Evolutionary conservation across 2,797 vertebrate genomes (phyloP).

Genomic region (Coregonus suidteri): DNA sequence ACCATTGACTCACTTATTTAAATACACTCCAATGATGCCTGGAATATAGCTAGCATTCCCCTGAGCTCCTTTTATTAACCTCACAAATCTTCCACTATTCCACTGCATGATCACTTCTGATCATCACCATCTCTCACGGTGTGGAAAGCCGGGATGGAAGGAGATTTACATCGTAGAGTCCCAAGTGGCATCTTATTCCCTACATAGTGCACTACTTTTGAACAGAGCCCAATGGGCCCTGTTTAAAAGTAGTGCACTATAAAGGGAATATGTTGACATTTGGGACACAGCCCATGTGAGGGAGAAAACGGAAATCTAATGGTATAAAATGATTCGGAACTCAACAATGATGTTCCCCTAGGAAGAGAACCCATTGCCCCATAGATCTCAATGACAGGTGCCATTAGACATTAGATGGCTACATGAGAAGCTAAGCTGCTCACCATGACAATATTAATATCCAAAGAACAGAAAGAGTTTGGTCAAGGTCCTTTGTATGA

Average conservation of each 20-base stretch:
- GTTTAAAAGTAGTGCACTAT: not conserved
- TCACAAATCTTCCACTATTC: conserved; percentile 62
- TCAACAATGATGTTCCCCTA: conserved; percentile 61
- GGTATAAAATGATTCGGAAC: conserved; percentile 71
- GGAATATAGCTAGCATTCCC: conserved; percentile 56
- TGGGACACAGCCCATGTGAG: conserved; percentile 32
- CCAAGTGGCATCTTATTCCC: not conserved
- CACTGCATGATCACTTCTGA: conserved; percentile 62
- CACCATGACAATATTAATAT: conserved; percentile 16
- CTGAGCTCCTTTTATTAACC: conserved; percentile 68
- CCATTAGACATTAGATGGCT: conserved; percentile 37
- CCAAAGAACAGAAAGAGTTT: conserved; percentile 13
- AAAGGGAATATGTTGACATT: not conserved
- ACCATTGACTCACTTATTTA: conserved; percentile 50
- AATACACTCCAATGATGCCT: conserved; percentile 55
- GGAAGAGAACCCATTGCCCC: conserved; percentile 54
- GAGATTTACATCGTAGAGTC: conserved; percentile 41
- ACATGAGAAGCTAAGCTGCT: conserved; percentile 11
- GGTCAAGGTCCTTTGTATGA: not conserved
- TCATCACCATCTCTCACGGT: conserved; percentile 63
- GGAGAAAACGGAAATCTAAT: conserved; percentile 54
- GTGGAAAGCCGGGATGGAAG: conserved; percentile 32
- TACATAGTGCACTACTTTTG: not conserved
- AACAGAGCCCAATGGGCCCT: not conserved
- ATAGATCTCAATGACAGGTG: conserved; percentile 29